Evolutionary conservation across 2,113 vertebrate species (phyloP).

Genomic region (Chaenogobius annularis): DNA sequence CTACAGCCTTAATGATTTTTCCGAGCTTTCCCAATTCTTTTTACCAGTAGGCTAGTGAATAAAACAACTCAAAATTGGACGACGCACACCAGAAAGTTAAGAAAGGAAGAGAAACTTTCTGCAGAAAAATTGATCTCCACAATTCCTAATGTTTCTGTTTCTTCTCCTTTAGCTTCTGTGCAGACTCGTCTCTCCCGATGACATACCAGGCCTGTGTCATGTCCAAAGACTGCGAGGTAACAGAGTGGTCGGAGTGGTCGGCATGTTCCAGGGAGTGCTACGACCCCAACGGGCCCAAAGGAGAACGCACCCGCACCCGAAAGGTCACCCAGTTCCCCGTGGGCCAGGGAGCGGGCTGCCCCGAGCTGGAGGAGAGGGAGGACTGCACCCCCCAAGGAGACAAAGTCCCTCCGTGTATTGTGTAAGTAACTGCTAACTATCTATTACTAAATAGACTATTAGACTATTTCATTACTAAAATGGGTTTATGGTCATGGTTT

Average conservation of each 20-base stretch:
- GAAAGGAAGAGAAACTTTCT: not conserved
- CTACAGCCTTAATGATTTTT: too few species aligned
- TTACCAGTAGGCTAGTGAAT: too few species aligned
- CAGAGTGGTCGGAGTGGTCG: slow-evolving; percentile 92
- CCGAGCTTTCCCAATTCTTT: too few species aligned
- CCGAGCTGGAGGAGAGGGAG: slow-evolving; percentile 85
- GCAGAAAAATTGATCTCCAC: not conserved
- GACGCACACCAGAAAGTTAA: too few species aligned
- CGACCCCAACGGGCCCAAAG: slow-evolving; percentile 79
- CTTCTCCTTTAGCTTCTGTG: slow-evolving; percentile 82
- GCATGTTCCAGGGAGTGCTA: slow-evolving; percentile 89
- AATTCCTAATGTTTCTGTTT: not conserved
- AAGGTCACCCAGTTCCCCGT: slow-evolving; percentile 85
- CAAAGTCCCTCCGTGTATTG: slow-evolving; percentile 79
- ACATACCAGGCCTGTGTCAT: slow-evolving; percentile 93
- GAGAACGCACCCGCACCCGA: slow-evolving; percentile 81
- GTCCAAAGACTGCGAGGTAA: slow-evolving; percentile 87
- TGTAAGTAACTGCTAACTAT: too few species aligned
- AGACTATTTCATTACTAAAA: too few species aligned
- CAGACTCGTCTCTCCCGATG: slow-evolving; percentile 85
- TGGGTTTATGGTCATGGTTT: too few species aligned
- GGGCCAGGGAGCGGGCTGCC: slow-evolving; percentile 83
- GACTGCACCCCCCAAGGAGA: slow-evolving; percentile 84
- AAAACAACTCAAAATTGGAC: too few species aligned
- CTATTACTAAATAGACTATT: too few species aligned